These are phyloP conservation scores for Poeciliopsis prolifica DNA, from an alignment of 2,113 vertebrate genomes.

Conservation along the genomic window DNA sequence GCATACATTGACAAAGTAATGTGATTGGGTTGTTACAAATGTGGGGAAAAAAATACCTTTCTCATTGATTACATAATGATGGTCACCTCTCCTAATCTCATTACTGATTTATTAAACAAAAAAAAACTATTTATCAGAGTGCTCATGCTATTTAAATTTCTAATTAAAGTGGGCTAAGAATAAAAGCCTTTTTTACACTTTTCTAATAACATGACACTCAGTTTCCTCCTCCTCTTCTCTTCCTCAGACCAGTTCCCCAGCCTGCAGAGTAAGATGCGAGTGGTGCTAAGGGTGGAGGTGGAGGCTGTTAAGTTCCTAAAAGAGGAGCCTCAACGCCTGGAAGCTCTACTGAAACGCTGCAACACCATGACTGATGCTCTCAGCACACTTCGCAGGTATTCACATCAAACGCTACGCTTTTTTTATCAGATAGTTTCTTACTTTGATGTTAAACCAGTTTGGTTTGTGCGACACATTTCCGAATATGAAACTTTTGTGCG, in stretches of 20 bases:
- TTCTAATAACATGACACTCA: not conserved
- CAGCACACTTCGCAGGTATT: slow-evolving; percentile 77
- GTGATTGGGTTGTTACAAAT: too few relatives aligned
- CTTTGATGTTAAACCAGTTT: slow-evolving; percentile 6
- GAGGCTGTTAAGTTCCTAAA: slow-evolving; percentile 98
- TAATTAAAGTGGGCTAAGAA: not conserved
- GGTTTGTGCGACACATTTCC: not conserved
- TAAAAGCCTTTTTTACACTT: not conserved
- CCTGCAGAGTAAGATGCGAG: slow-evolving; percentile 98
- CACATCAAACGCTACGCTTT: slow-evolving; percentile 1
- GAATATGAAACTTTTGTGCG: not conserved
- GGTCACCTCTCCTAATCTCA: not conserved
- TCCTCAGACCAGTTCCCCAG: slow-evolving; percentile 92
- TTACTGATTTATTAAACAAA: not conserved
- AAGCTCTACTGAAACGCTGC: slow-evolving; percentile 94
- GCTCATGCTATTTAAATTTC: not conserved
- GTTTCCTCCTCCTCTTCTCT: not conserved
- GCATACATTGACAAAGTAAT: too few relatives aligned
- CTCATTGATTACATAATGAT: too few relatives aligned
- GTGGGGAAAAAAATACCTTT: too few relatives aligned
- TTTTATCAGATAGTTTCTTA: not conserved
- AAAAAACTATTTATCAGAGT: not conserved
- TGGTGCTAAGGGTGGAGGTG: slow-evolving; percentile 95
- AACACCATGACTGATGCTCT: slow-evolving; percentile 88
- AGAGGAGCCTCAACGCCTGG: slow-evolving; percentile 94